Evolutionary conservation across 1,140 invertebrate species (phyloP), one percentile per base, ranked within the genome.

Genomic region (Conus betulinus): DNA sequence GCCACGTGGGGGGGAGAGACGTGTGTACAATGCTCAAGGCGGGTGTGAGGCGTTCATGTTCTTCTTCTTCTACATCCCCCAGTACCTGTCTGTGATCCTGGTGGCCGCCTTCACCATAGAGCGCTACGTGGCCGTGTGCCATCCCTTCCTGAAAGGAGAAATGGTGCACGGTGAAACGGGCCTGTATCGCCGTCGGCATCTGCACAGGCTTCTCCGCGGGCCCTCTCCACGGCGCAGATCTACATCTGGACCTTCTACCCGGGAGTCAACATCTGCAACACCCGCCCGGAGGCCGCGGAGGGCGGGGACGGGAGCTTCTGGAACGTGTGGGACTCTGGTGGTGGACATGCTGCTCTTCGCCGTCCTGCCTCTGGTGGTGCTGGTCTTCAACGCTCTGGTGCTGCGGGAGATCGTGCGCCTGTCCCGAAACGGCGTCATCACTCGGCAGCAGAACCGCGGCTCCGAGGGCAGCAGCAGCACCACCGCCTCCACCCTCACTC

Each of bases 71-170:
- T 91, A 93, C 51, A 87, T 92, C 17, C 93, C n/a, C 8, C 94
- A 95, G 87, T 95, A 95, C 88, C 88, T 94, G 76, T 93, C 93
- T 13, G 93, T 94, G 0, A 83, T 94, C 13, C 90, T 95, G 0
- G 95, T 95, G 1, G 88, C 95, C 0, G 98, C 97, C 4, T 99
- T 99, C 57, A 99, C 99, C 0, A 96, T 99, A 89, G 99, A 99
- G 95, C 96, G 99, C 67, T 99, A 98, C 95, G 97, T 99, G 63
- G 98, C 98, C 0, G 98, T 99, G 2, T 99, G 98, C 94, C 98
- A 99, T 95, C 98, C 98, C 0, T 96, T 99, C 52, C 96, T 97
- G 85, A 93, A n/a, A 93, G 84, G 93, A 93, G n/a, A 93, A 92
- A 71, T 92, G 88, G 84, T 94, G 93, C 87, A 94, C 93, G 15